These are phyloP conservation scores for Choristoneura rosaceana DNA, from an alignment of 2,888 invertebrate genomes.

Conservation along the genomic window DNA sequence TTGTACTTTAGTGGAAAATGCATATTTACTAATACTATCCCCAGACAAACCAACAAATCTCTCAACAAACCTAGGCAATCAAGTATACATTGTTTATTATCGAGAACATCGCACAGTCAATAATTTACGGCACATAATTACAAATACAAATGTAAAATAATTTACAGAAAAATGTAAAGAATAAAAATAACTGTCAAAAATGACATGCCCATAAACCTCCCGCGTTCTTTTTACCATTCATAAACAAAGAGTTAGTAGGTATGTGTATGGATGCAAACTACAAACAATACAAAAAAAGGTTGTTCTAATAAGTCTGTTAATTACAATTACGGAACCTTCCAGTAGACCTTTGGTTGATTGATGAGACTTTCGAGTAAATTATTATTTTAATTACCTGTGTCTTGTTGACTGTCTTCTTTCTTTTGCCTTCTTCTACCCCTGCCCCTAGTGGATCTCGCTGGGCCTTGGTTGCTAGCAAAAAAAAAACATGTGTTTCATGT, in stretches of 20 bases:
- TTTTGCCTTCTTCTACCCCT: slow-evolving; percentile 60
- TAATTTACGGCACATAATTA: slow-evolving; percentile 1
- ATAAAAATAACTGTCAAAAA: slow-evolving; percentile 1
- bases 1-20: background rate
- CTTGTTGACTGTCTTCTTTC: slow-evolving; percentile 72
- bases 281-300: background rate
- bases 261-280: background rate
- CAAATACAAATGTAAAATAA: background rate
- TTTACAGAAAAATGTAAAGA: background rate
- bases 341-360: background rate
- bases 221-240: background rate
- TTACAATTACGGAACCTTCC: background rate
- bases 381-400: slow-evolving; percentile 64
- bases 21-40: background rate
- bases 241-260: background rate
- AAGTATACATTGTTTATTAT: background rate
- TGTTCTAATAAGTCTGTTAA: background rate
- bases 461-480: slow-evolving; percentile 69
- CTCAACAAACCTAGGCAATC: background rate
- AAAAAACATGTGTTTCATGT: background rate
- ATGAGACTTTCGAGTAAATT: background rate
- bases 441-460: slow-evolving; percentile 65
- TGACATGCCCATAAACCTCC: slow-evolving; percentile 5
- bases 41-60: background rate
- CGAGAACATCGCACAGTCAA: background rate